Evolutionary conservation across 2,113 vertebrate species (phyloP).

Genomic region (Istiophorus platypterus): DNA sequence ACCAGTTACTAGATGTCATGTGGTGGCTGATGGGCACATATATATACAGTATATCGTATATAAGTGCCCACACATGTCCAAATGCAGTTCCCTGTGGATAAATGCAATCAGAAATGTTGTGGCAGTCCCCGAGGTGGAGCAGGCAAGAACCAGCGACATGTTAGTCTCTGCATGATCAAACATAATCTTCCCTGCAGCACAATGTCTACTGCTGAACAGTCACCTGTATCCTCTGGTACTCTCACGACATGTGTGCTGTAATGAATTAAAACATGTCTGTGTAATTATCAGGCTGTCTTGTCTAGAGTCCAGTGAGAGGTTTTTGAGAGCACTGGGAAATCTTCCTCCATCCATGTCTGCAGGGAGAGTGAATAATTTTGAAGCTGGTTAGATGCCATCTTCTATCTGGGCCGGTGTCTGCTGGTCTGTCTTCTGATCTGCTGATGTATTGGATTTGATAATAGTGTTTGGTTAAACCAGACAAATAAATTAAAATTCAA

Average conservation of each 20-base stretch:
- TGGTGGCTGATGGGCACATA: too few species aligned
- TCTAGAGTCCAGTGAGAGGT: not conserved
- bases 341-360: not conserved
- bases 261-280: not conserved
- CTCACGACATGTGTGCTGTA: not conserved
- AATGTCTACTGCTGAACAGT: not conserved
- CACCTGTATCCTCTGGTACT: conserved; percentile 8
- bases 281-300: not conserved
- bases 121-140: too few species aligned
- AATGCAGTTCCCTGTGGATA: not conserved
- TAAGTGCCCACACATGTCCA: not conserved
- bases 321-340: not conserved
- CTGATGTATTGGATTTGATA: not conserved
- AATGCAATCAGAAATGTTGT: not conserved
- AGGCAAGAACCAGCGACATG: not conserved
- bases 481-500: not conserved
- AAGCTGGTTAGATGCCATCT: not conserved
- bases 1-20: too few species aligned
- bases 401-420: not conserved
- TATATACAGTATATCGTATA: not conserved
- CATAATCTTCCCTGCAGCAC: not conserved
- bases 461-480: not conserved
- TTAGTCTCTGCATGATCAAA: not conserved
- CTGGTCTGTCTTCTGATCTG: not conserved
- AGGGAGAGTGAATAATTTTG: conserved; percentile 1